phyloP scores from a whole-genome alignment of 2,113 vertebrate species.

The Malurus alboscapulatus region DNA sequence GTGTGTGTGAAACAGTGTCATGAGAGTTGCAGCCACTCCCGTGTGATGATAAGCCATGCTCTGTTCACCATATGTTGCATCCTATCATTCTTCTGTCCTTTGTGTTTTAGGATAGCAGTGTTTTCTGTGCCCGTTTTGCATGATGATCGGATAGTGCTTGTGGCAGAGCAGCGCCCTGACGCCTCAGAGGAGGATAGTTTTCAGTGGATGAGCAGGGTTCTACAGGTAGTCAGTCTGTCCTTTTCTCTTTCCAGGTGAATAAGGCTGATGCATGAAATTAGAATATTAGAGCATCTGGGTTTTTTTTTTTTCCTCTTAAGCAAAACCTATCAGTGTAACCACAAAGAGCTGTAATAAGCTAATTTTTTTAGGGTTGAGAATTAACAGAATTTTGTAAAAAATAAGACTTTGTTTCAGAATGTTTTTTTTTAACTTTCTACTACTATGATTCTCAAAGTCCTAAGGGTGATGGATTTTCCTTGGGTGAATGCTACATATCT shows the following conservation, averaged over 20 bases:
- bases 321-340: background rate
- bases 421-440: background rate
- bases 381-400: background rate
- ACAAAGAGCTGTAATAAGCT: background rate
- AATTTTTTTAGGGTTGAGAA: background rate
- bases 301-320: background rate
- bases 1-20: background rate
- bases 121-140: constrained; percentile 92
- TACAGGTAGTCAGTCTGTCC: constrained; percentile 82
- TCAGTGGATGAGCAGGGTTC: constrained; percentile 97
- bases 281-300: background rate
- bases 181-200: constrained; percentile 97
- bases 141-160: constrained; percentile 92
- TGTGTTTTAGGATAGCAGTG: constrained; percentile 87
- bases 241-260: constrained; percentile 55
- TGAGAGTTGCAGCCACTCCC: background rate
- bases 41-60: background rate
- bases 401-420: background rate
- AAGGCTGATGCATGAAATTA: constrained; percentile 23
- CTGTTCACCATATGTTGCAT: background rate
- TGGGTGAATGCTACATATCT: background rate
- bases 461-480: background rate
- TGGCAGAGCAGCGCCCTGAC: constrained; percentile 94
- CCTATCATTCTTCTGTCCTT: constrained; percentile 44
- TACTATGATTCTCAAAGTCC: background rate